Conservation (phyloP, 35 echinoderm and acorn worm genomes). For the Lytechinus variegatus region DNA sequence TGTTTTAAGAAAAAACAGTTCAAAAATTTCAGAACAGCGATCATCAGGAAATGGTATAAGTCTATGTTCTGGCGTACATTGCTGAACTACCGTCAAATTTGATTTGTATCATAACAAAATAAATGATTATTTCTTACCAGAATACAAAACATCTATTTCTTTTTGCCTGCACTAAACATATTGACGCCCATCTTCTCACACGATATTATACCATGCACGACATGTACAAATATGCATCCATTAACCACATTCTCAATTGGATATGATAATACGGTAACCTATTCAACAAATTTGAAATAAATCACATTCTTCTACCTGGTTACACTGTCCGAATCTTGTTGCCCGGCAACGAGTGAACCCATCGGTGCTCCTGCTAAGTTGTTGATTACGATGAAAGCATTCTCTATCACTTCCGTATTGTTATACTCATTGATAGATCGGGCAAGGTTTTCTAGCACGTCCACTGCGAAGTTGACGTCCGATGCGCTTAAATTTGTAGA, state of each 20-base stretch:
- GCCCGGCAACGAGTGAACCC: slow-evolving; percentile 26
- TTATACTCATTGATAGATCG: slow-evolving; percentile 23
- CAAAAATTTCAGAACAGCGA: background rate
- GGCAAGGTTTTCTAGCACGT: slow-evolving; percentile 50
- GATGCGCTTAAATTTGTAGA: slow-evolving; percentile 27
- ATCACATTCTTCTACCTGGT: slow-evolving; percentile 38
- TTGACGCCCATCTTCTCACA: no score
- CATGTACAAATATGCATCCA: no score
- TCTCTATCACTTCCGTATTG: slow-evolving; percentile 42
- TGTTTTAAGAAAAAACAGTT: background rate
- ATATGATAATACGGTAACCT: no score
- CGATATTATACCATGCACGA: no score
- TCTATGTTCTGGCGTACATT: background rate
- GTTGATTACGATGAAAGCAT: slow-evolving; percentile 40
- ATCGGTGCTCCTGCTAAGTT: slow-evolving; percentile 33
- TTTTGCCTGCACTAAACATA: no score
- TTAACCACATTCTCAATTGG: no score
- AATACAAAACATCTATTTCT: no score
- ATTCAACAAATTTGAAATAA: background rate
- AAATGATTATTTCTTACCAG: no score
- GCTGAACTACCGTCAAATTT: no score
- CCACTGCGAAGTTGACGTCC: slow-evolving; percentile 57
- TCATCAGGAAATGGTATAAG: background rate
- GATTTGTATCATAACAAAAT: no score
- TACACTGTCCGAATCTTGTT: slow-evolving; percentile 43